Evolutionary conservation across 1,140 invertebrate genomes (phyloP).

Genomic region (Metopolophium dirhodum): DNA sequence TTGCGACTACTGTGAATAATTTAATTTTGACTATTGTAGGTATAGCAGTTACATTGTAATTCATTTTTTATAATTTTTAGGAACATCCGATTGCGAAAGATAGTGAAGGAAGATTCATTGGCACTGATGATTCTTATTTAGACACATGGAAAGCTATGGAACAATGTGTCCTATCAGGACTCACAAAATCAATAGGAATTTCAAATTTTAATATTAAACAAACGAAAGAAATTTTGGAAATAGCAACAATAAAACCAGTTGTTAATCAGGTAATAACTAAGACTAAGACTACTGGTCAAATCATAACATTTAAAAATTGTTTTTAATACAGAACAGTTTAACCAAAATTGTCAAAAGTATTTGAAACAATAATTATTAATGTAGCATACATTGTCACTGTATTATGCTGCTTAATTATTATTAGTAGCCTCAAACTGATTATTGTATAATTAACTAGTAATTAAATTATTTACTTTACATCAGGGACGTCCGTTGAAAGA

Average conservation of each 20-base stretch:
- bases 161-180: conserved; percentile 70
- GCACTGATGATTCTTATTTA: conserved; percentile 67
- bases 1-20: conserved; percentile 66
- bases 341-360: background rate
- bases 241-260: conserved; percentile 75
- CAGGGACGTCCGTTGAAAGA: too few species aligned
- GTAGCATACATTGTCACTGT: too few species aligned
- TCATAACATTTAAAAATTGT: background rate
- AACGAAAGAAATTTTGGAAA: conserved; percentile 72
- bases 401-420: background rate
- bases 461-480: too few species aligned
- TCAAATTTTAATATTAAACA: conserved; percentile 90
- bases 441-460: too few species aligned
- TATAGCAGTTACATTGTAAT: background rate
- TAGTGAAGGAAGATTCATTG: conserved; percentile 64
- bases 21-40: background rate
- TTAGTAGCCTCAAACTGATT: background rate
- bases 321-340: background rate
- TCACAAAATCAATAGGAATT: conserved; percentile 81
- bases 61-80: background rate
- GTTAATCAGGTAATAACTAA: conserved; percentile 72
- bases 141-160: conserved; percentile 82
- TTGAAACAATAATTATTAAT: too few species aligned
- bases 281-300: background rate
- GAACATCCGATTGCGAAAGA: conserved; percentile 33